Evolutionary conservation across 1,140 invertebrate genomes (phyloP).

Genomic region (Musca domestica): DNA sequence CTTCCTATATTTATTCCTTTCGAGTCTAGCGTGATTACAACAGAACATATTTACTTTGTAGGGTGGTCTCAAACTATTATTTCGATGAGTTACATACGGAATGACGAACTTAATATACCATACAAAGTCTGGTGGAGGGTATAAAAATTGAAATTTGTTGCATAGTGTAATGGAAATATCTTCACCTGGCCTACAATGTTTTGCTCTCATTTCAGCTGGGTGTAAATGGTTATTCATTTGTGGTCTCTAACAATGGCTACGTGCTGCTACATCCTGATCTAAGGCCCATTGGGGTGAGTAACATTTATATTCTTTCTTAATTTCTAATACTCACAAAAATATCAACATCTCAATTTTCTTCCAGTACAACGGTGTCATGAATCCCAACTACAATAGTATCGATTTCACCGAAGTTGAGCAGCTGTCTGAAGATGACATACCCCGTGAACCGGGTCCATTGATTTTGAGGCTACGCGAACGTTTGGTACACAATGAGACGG

Average conservation of each 20-base stretch:
- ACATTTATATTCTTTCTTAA: neutral
- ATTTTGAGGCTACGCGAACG: constrained; percentile 63
- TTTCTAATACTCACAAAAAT: neutral
- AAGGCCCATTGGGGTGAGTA: constrained; percentile 66
- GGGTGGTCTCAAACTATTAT: too few relatives aligned
- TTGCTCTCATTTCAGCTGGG: constrained; percentile 82
- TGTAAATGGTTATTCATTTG: constrained; percentile 93
- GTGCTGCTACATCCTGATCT: constrained; percentile 77
- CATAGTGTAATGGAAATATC: too few relatives aligned
- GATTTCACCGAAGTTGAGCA: constrained; percentile 95
- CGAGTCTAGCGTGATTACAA: too few relatives aligned
- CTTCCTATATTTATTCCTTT: too few relatives aligned
- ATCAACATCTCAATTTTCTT: too few relatives aligned
- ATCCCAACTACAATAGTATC: constrained; percentile 93
- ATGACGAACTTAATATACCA: too few relatives aligned
- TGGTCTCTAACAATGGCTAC: constrained; percentile 96
- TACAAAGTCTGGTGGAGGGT: too few relatives aligned
- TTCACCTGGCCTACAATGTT: too few relatives aligned
- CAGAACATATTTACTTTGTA: too few relatives aligned
- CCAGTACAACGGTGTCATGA: constrained; percentile 63
- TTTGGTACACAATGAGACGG: constrained; percentile 71
- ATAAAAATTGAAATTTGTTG: too few relatives aligned
- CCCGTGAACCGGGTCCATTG: constrained; percentile 56
- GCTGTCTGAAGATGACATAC: constrained; percentile 63
- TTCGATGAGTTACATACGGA: too few relatives aligned